Base-by-base conservation (phyloP, 1,140 invertebrate species). In the Orius insidiosus region DNA sequence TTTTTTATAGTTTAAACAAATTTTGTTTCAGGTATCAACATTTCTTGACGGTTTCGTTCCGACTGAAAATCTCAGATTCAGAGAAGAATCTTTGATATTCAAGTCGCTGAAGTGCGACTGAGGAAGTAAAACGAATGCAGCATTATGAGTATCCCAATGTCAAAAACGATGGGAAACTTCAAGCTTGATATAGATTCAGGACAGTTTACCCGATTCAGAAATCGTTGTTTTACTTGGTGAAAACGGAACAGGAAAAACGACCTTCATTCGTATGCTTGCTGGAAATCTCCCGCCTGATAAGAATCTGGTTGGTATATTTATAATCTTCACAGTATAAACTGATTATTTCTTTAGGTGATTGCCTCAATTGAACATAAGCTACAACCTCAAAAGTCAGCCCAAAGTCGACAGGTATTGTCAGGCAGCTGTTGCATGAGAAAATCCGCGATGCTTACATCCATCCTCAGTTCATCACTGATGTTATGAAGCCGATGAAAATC, bases 371-470 rank as follows among this genome's bases (percentile, higher is more conserved):
- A 88, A 97, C 61, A 95, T 99, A 56, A 98, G 93, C 65, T 99
- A 99, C 68, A 99, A 99, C 96, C 96, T 33, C 96, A 99, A 68
- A 98, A 98, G 63, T 99, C 57, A 96, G 90, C 57, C 95, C 96
- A 0, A 98, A 98, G 66, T 93, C 84, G 50, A 52, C 48, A 61
- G 92, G 92, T 13, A 74, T 85, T 50, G 95, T 98, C 1, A 71
- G 88, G 18, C 80, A 85, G 55, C 65, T 98, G 52, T 66, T 98
- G 38, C 89, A 95, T 59, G 89, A 97, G 47, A 95, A 95, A 60
- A 96, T 98, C 57, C 72, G 89, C 50, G 93, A 98, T 70, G 88
- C 93, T 16, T 97, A 95, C 60, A 70, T 92, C 49, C 95, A 97
- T 75, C 94, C 94, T 11, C 85, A 88, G 72, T 98, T 99, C 65